Percentiles rank a stretch among this genome's conserved stretches.
phyloP scores from a whole-genome alignment of 2,797 vertebrate species.

The Catostomus latipinnis region DNA sequence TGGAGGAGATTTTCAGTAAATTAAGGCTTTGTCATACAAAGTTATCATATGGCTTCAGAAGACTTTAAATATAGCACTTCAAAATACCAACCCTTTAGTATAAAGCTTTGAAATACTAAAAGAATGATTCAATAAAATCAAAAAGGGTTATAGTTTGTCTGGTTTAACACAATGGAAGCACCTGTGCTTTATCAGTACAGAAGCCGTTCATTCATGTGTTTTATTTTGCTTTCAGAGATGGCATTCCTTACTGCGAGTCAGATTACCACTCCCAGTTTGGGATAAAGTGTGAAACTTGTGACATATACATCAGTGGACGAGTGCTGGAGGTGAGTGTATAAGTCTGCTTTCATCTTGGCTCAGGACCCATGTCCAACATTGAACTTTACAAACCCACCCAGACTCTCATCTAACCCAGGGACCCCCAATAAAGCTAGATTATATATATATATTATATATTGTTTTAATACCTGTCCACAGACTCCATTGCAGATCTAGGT shows the following conservation, averaged over 20 bases:
- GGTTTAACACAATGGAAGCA: background rate
- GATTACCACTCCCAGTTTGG: conserved; percentile 98
- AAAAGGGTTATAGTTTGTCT: background rate
- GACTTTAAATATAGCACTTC: too few species aligned
- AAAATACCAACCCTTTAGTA: too few species aligned
- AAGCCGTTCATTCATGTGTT: conserved; percentile 4
- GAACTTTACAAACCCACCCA: background rate
- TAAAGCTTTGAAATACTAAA: too few species aligned
- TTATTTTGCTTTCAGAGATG: conserved; percentile 82
- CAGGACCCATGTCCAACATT: background rate
- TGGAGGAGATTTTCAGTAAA: too few species aligned
- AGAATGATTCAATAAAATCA: background rate
- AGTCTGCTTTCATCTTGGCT: conserved; percentile 6
- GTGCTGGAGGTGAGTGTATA: conserved; percentile 92
- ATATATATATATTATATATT: too few species aligned
- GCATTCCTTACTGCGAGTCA: conserved; percentile 93
- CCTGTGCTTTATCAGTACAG: background rate
- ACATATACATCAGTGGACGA: conserved; percentile 96
- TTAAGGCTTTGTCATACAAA: background rate
- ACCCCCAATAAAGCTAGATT: too few species aligned
- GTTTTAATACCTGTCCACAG: background rate
- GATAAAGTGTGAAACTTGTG: conserved; percentile 97
- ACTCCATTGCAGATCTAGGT: background rate
- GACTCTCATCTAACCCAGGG: background rate
- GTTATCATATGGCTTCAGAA: too few species aligned